Evolutionary conservation across 53 echinoderm and acorn worm species (phyloP), one percentile per base, ranked within the genome.

Genomic region (Hippasteria phrygiana): DNA sequence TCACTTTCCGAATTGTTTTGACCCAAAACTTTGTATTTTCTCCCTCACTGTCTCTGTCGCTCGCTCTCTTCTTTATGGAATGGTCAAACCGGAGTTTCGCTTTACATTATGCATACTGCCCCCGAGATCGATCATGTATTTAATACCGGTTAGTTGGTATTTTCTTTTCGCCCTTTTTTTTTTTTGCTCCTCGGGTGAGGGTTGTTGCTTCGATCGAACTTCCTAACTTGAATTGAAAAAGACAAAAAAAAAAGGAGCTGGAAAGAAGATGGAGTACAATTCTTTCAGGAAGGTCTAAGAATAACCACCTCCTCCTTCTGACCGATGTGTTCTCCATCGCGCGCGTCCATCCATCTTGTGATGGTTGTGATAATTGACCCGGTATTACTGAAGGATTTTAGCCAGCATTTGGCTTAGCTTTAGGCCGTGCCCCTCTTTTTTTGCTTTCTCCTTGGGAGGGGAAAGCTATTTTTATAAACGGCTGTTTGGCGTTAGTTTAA

Each of bases 141-240:
- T 50, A 85, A 85, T 85, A 85, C 70, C 85, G 53, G 85, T 85
- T 85, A 70, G 85, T 70, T 85, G 22, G 85, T 85, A 85, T 85
- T 85, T 85, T 85, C 85, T 71, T 85, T 70, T 85, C 71, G 46
- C 31, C 47, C 37, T 54, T 42, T 51, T 43, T 42, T 45, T 67
- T 47, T 16, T 48, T 43, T 48, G 29, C 32, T 46, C 53, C 64
- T 29, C 43, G 70, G 32, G 43, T 47, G 38, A 85, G 85, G 48
- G 85, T 85, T 85, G 35, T 46, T n/a, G 26, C 85, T 85, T 70
- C 85, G 85, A 85, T 85, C 85, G 70, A 71, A 71, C 70, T 45
- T 22, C 70, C 51, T 40, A 85, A 70, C 79, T 79, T 37, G 79
- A 79, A 67, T 65, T 18, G 35, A 59, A 20, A 75, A 76, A 72